phyloP scores from a whole-genome alignment of 2,888 invertebrate genomes.

The Ochlodes sylvanus region DNA sequence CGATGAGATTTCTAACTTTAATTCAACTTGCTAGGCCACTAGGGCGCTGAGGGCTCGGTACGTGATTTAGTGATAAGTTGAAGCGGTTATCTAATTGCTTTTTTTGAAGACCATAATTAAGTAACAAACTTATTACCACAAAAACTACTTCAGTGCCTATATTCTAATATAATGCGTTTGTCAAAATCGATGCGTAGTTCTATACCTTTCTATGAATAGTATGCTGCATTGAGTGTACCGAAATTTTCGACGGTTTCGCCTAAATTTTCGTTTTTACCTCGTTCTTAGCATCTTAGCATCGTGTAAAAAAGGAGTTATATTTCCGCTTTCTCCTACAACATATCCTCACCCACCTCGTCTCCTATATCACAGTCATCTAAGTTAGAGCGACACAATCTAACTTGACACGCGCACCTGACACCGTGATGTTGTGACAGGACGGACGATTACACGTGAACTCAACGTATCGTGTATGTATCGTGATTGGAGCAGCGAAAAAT shows the following conservation, averaged over 20 bases:
- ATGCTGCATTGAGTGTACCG: no score
- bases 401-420: conserved; percentile 28
- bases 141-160: no score
- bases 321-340: background rate
- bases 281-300: no score
- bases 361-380: conserved; percentile 28
- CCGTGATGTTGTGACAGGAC: conserved; percentile 5
- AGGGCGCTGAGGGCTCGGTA: conserved; percentile 15
- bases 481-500: no score
- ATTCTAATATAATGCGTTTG: no score
- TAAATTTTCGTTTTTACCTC: no score
- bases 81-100: background rate
- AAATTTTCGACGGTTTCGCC: background rate
- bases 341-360: background rate
- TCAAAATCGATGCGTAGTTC: no score
- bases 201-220: no score
- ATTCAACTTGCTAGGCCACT: conserved; percentile 30
- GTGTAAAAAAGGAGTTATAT: no score
- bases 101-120: no score
- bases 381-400: conserved; percentile 34
- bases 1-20: conserved; percentile 37
- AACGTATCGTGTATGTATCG: no score
- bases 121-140: no score
- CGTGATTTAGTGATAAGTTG: background rate
- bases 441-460: background rate